Percentiles rank a stretch among this genome's conserved stretches.
phyloP scores from a whole-genome alignment of 2,797 vertebrate genomes.

The Poeciliopsis infans region DNA sequence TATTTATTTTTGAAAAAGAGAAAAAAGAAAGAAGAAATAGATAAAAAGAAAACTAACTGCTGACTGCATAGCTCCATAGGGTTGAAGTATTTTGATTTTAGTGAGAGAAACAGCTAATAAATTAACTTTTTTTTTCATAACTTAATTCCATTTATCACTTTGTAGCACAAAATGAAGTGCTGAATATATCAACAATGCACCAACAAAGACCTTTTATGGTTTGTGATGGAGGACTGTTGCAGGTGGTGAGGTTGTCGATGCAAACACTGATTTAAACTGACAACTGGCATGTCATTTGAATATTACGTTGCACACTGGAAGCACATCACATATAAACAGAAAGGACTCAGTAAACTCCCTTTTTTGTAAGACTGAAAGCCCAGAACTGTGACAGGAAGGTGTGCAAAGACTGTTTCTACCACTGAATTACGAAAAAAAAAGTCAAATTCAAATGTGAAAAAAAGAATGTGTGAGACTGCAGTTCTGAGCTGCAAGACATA shows the following conservation, averaged over 20 bases:
- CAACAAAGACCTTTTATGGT: background rate
- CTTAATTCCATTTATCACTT: background rate
- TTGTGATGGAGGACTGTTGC: constrained; percentile 6
- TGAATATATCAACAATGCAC: background rate
- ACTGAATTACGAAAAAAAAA: constrained; percentile 17
- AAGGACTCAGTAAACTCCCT: background rate
- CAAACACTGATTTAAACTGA: constrained; percentile 40
- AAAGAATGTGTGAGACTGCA: constrained; percentile 12
- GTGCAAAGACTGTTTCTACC: constrained; percentile 9
- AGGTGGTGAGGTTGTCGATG: constrained; percentile 5
- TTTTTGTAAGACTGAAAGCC: background rate
- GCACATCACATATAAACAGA: background rate
- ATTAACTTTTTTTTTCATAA: background rate
- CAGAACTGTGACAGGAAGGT: constrained; percentile 12
- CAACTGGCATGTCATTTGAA: constrained; percentile 35
- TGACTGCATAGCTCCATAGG: background rate
- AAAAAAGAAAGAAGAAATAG: background rate
- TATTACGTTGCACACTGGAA: constrained; percentile 12
- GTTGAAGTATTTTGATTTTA: background rate
- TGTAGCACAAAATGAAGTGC: background rate
- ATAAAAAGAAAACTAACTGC: background rate
- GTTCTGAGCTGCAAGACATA: constrained; percentile 30
- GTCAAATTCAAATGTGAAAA: background rate
- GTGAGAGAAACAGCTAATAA: background rate
- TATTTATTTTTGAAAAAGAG: constrained; percentile 1